Evolutionary conservation across 2,113 vertebrate genomes (phyloP).

Genomic region (Myiozetetes cayanensis): DNA sequence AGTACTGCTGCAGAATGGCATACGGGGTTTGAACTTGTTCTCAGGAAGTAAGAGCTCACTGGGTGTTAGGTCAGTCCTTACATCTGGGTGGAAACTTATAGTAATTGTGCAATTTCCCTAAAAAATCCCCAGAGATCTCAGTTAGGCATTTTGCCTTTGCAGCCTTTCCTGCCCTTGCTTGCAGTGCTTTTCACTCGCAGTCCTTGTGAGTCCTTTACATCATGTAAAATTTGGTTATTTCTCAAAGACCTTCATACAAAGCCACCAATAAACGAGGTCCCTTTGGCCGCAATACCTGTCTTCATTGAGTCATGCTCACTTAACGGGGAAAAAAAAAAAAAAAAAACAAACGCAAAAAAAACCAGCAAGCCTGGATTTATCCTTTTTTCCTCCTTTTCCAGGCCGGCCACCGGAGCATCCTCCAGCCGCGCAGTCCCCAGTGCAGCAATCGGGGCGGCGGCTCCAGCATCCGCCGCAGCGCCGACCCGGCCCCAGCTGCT

Average conservation of each 20-base stretch:
- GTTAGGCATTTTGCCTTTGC: background rate
- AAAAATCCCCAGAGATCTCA: background rate
- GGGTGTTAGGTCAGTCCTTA: constrained; percentile 7
- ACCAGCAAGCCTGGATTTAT: background rate
- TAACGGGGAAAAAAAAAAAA: fast-evolving
- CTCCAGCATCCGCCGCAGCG: background rate
- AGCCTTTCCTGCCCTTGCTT: constrained; percentile 16
- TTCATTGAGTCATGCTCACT: background rate
- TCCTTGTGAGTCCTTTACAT: background rate
- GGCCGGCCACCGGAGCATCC: background rate
- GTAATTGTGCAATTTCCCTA: constrained; percentile 47
- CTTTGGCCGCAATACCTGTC: background rate
- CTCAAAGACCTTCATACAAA: background rate
- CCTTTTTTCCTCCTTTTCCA: background rate
- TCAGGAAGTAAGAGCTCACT: background rate
- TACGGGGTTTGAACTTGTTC: background rate
- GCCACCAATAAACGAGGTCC: background rate
- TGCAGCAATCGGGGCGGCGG: background rate
- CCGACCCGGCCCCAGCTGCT: background rate
- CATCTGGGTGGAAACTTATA: background rate
- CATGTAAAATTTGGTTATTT: background rate
- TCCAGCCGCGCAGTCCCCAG: background rate
- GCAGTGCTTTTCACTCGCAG: background rate
- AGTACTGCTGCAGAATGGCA: background rate
- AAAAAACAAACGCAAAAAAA: too few relatives aligned